Base-by-base conservation (phyloP, 2,888 invertebrate genomes). In the Caenorhabditis sulstoni region DNA sequence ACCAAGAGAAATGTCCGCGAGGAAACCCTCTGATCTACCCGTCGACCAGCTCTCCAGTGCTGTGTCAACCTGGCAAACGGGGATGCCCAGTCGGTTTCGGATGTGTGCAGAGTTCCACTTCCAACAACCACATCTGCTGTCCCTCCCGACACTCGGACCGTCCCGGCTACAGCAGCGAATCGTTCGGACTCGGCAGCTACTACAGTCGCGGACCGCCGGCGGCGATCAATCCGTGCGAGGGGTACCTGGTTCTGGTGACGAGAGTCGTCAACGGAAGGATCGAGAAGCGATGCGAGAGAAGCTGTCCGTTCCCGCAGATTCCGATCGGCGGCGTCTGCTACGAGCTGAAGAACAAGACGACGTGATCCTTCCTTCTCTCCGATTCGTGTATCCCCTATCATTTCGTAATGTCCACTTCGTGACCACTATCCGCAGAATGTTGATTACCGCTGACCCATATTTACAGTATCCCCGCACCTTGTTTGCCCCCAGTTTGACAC, bases 311-410 rank as follows among this genome's bases (percentile, higher is more conserved):
- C 67, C 81, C 79, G 9, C 79, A 84, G 73, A 76, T 84, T 41
- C 81, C 86, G 29, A 83, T 86, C 29, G 86, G 85, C 14, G 86
- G 86, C 3, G 81, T 86, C 1, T 86, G 86, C 66, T 85, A 85
- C 67, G 83, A 85, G 66, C 52, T 83, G 74, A 81, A 81, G 45
- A 70, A 65, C 49, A 71, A 71, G 62, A 64, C 71, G 29, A 57
- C 62, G 14, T 71, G 49, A 62, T n/a, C 49, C 22, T 12, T 12
- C 20, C 18, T 35, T 29, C 18, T 35, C 3, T 47, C 22, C 50
- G 22, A 23, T n/a, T 16, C 29, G 18, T 18, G 23, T 20, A 29
- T 29, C 22, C 49, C 23, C 41, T 50, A 9, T 44, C 50, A 39
- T 29, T 59, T 49, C 71, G 61, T 50, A 53, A 44, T 62, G 70